Base-by-base conservation (phyloP, 2,797 vertebrate genomes). In the Todus mexicanus region DNA sequence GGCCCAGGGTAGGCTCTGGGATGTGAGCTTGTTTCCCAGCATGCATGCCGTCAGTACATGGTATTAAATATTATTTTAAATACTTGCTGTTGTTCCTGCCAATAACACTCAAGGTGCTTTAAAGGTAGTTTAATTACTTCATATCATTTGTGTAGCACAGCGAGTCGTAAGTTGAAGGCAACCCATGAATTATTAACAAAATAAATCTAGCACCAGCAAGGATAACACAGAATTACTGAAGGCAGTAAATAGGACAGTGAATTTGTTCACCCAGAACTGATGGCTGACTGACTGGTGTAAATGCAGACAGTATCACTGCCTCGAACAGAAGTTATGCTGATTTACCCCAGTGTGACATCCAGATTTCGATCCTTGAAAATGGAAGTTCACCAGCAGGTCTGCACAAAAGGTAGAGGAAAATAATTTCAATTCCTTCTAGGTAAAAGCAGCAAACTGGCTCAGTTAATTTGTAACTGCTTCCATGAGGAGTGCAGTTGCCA, bases 21-120 rank as follows among this genome's bases (percentile, higher is more conserved):
- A 97, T 96, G 79, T 10, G 37, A 77, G 60, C 94, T 93, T 97
- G 94, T 97, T 96, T 97, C 97, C 94, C 97, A 97, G 97, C 97
- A 85, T 95, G 97, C 96, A 90, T 95, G 87, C 96, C 27, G 57
- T 63, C 33, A 90, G 53, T 26, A 42, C 84, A 79, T 1, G 0
- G 68, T 89, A 94, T 93, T 93, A 93, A 96, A 95, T 90, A 96
- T 87, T 95, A 90, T 90, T 96, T 95, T 94, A 93, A 95, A 96
- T 68, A 96, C 92, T 91, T 92, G 73, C 90, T 90, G 81, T 86
- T 92, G 63, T 81, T 92, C 87, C 88, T 95, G 85, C 87, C 81
- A 95, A 87, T 88, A 77, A 89, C 35, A 42, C 72, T 84, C 92
- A 95, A 91, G 90, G 89, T 94, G 82, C 73, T 95, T 95, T 96